These are phyloP conservation scores for Graphium colonna DNA, from an alignment of 2,888 invertebrate genomes.

Conservation along the genomic window DNA sequence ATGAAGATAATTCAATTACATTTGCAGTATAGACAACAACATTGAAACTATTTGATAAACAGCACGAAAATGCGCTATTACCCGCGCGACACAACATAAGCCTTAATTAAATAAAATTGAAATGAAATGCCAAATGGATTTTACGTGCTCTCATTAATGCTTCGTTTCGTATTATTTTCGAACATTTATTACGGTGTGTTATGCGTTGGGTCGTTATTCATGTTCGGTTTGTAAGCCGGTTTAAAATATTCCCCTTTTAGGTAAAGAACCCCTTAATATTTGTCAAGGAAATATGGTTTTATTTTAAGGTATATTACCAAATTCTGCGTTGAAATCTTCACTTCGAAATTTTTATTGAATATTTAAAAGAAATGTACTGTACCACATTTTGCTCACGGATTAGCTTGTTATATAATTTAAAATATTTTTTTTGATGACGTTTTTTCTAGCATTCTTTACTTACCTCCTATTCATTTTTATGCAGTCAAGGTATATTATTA, in stretches of 20 bases:
- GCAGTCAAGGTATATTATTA: too few relatives aligned
- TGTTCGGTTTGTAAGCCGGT: slow-evolving; percentile 72
- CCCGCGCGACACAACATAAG: slow-evolving; percentile 53
- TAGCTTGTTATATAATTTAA: too few relatives aligned
- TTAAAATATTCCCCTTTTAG: slow-evolving; percentile 75
- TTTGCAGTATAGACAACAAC: slow-evolving; percentile 20
- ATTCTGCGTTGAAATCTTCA: too few relatives aligned
- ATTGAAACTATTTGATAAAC: slow-evolving; percentile 38
- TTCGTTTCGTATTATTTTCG: slow-evolving; percentile 73
- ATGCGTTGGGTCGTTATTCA: slow-evolving; percentile 69
- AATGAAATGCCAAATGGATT: slow-evolving; percentile 78
- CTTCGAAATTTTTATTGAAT: too few relatives aligned
- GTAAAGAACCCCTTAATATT: slow-evolving; percentile 34
- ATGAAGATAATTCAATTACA: too few relatives aligned
- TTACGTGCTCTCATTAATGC: slow-evolving; percentile 78
- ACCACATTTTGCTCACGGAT: too few relatives aligned
- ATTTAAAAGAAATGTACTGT: background rate
- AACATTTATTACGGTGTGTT: slow-evolving; percentile 70
- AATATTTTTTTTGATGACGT: too few relatives aligned
- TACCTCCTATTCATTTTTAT: too few relatives aligned
- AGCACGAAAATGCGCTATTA: slow-evolving; percentile 46
- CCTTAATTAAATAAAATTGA: slow-evolving; percentile 80
- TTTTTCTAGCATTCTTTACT: too few relatives aligned
- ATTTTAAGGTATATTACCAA: too few relatives aligned
- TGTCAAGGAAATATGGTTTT: background rate